Evolutionary conservation across 2,797 vertebrate genomes (phyloP), one percentile per base, ranked within the genome.

Genomic region (Anableps anableps): DNA sequence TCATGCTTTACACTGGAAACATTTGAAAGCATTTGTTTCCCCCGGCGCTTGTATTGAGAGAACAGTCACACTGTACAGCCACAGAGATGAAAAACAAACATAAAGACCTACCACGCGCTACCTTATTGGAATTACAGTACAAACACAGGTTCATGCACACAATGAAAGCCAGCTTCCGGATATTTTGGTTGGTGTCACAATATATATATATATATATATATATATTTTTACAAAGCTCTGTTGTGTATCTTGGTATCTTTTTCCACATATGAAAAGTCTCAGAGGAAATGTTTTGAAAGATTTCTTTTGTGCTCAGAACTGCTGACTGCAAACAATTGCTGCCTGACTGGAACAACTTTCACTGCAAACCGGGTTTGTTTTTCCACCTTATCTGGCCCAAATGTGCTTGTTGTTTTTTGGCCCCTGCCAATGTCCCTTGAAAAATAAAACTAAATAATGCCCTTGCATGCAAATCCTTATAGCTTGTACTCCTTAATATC

Each of bases 131-230:
- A 93, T 90, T 93, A 96, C 95, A 93, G 92, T 90, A 96, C 94
- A 95, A 94, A 95, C 91, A 95, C 93, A 94, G 90, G 86, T 93
- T 96, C 95, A 96, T 96, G 95, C 95, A 96, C 95, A 96, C 94
- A 93, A 94, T 94, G 93, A 95, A 95, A 95, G 92, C 94, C 93
- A 95, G 94, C 94, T 94, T 95, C 95, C 94, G 93, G 91, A 91
- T 87, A 94, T 92, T 95, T 95, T 91, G 93, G 94, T 95, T 94
- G 91, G 91, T 92, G 91, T 91, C 93, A 94, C 93, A 92, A 93
- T 91, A 86, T 92, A 34, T 62, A 34, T 7, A 5, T 17, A 14
- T 31, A n/a, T n/a, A 1, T n/a, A n/a, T 29, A 0, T 66, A 11
- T 66, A 23, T 45, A n/a, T 41, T 89, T 90, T 94, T 93, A 94